Percentiles rank a stretch among this genome's conserved stretches.
Evolutionary conservation across 2,113 vertebrate genomes (phyloP).

Genomic region (Conger conger): DNA sequence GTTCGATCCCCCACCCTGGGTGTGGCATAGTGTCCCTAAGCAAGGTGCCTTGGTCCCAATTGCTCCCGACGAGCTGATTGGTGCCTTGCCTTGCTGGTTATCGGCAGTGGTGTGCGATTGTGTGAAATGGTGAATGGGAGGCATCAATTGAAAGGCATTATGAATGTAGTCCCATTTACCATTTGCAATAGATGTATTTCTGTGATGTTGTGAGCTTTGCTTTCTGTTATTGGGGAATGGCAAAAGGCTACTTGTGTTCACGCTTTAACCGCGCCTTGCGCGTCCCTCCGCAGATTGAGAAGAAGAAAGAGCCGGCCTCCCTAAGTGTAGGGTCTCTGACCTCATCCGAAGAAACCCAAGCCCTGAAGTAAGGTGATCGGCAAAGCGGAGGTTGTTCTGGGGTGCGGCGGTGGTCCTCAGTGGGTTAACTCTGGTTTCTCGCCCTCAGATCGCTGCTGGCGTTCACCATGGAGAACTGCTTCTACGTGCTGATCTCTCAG

Average conservation of each 20-base stretch:
- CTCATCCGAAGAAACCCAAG: conserved; percentile 85
- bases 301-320: conserved; percentile 87
- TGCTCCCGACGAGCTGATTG: no score
- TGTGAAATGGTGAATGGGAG: no score
- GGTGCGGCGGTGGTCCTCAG: background rate
- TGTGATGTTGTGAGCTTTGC: background rate
- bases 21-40: no score
- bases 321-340: conserved; percentile 73
- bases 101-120: no score
- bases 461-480: conserved; percentile 98
- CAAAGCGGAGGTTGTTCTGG: background rate
- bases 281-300: conserved; percentile 77
- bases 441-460: conserved; percentile 83
- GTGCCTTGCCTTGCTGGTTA: no score
- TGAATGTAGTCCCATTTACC: no score
- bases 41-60: no score
- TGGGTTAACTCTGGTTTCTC: background rate
- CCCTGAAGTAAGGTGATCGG: conserved; percentile 79
- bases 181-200: no score
- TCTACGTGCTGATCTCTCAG: conserved; percentile 96
- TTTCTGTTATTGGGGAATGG: background rate
- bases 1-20: no score
- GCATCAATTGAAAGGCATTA: no score
- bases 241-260: no score
- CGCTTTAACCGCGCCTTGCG: no score